Conservation (phyloP, 2,888 invertebrate genomes). For the Xanthia togata region DNA sequence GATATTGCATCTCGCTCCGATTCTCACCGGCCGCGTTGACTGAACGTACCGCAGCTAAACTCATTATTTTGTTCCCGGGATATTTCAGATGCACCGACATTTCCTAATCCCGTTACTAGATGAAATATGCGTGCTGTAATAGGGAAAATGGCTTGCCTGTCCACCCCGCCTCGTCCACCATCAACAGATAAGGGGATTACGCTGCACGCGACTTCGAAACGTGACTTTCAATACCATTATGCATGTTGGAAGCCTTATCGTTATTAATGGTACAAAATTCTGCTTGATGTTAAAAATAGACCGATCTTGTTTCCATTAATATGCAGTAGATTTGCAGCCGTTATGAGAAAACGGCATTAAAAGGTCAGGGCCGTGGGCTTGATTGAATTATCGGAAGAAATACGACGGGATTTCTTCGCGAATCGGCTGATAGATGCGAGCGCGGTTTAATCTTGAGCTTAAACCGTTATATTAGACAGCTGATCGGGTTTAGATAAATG, state of each 20-base stretch:
- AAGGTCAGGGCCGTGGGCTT: neutral
- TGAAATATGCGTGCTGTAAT: constrained; percentile 5
- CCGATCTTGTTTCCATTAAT: neutral
- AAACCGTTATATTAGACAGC: neutral
- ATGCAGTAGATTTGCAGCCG: constrained; percentile 2
- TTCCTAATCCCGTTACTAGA: constrained; percentile 5
- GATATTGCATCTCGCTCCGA: neutral
- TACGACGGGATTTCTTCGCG: constrained; percentile 1
- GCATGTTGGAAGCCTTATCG: constrained; percentile 13
- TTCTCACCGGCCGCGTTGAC: neutral
- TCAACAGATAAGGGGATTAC: constrained; percentile 24
- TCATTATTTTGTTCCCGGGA: neutral
- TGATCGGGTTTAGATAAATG: neutral
- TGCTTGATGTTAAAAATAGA: neutral
- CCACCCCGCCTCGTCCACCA: neutral
- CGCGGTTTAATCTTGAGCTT: constrained; percentile 1
- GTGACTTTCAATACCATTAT: neutral
- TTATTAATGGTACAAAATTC: neutral
- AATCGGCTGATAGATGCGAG: constrained; percentile 15
- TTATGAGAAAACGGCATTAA: constrained; percentile 2
- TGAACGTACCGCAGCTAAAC: neutral
- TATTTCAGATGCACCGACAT: constrained; percentile 9
- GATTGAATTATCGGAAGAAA: constrained; percentile 26
- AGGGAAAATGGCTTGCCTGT: neutral
- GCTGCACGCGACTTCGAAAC: constrained; percentile 3